A percentile compares a stretch with the other conserved stretches of the same genome.
Evolutionary conservation across 2,113 vertebrate species (phyloP).

Genomic region (Cricetomys ansorgei): DNA sequence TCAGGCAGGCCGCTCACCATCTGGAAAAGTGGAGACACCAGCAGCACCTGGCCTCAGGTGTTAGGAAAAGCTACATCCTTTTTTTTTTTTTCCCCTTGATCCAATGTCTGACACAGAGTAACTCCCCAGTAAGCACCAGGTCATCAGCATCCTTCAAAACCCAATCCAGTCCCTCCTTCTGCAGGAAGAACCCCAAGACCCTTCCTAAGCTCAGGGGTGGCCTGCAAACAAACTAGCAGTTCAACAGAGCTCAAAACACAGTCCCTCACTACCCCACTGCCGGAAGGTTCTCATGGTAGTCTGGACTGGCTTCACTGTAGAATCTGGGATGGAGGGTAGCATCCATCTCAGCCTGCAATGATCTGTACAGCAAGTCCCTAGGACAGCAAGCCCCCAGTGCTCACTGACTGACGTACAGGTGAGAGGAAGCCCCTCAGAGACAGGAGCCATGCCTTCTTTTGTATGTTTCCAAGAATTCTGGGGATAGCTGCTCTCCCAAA

Average conservation of each 20-base stretch:
- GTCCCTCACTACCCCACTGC: neutral
- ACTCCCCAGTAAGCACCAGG: neutral
- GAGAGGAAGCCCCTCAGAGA: neutral
- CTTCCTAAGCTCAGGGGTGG: neutral
- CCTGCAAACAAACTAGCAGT: neutral
- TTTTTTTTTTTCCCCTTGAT: neutral
- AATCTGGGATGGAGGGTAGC: neutral
- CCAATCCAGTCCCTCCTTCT: neutral
- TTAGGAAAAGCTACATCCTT: neutral
- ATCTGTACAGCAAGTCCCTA: neutral
- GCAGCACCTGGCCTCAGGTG: neutral
- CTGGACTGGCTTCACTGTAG: neutral
- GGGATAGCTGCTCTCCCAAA: neutral
- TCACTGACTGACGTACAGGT: neutral
- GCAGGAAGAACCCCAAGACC: neutral
- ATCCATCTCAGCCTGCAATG: neutral
- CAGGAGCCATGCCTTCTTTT: neutral
- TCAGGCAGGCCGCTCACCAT: neutral
- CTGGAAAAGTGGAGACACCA: neutral
- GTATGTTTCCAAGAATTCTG: neutral
- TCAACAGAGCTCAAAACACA: neutral
- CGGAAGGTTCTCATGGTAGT: accelerated
- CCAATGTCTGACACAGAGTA: neutral
- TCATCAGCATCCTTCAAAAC: neutral
- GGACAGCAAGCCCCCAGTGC: neutral